Percentiles rank a stretch among this genome's conserved stretches.
These are phyloP conservation scores for Zaprionus tsacasi DNA, from an alignment of 1,140 invertebrate species.

Conservation along the genomic window DNA sequence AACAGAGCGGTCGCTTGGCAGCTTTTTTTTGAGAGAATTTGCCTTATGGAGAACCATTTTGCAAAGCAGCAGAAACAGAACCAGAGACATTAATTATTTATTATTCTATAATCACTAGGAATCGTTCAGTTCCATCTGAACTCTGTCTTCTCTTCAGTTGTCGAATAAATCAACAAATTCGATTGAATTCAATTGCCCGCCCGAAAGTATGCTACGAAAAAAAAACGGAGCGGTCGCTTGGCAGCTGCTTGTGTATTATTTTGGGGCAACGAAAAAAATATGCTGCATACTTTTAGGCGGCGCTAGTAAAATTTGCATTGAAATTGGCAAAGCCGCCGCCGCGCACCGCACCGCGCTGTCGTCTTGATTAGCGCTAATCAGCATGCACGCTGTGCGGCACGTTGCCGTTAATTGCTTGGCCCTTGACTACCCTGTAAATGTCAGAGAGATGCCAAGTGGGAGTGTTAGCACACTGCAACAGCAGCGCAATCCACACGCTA, in stretches of 20 bases:
- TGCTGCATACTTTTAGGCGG: constrained; percentile 39
- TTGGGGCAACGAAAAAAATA: constrained; percentile 30
- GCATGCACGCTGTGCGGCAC: constrained; percentile 15
- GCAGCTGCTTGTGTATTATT: constrained; percentile 39
- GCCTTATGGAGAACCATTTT: too few species aligned
- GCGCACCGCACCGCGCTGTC: constrained; percentile 9
- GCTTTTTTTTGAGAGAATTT: too few species aligned
- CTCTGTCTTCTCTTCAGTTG: too few species aligned
- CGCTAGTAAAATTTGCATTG: constrained; percentile 63
- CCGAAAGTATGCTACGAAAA: constrained; percentile 11
- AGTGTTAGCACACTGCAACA: neutral
- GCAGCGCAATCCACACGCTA: too few species aligned
- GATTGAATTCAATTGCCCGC: neutral
- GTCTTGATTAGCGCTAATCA: constrained; percentile 65
- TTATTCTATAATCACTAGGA: too few species aligned
- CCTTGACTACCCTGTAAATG: neutral
- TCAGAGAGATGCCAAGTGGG: neutral
- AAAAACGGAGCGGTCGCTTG: neutral
- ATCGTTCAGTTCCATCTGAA: too few species aligned
- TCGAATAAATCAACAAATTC: constrained; percentile 6
- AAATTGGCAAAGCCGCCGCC: constrained; percentile 45
- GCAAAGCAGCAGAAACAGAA: too few species aligned
- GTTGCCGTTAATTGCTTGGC: constrained; percentile 29
- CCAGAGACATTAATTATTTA: too few species aligned
- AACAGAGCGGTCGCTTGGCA: neutral